Evolutionary conservation across 2,113 vertebrate genomes (phyloP).

Genomic region (Opisthocomus hoazin): DNA sequence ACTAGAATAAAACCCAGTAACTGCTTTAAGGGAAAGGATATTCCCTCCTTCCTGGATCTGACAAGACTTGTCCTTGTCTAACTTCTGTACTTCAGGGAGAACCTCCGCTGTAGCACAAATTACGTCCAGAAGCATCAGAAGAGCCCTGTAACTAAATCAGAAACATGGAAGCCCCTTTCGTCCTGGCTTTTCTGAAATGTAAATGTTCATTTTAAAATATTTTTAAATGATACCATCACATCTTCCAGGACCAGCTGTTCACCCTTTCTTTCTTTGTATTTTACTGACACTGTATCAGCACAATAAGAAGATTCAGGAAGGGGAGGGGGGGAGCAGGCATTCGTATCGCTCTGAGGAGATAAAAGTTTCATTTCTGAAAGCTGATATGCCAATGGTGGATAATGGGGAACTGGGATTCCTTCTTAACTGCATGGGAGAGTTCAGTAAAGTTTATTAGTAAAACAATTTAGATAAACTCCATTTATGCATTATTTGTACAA

Average conservation of each 20-base stretch:
- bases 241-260: neutral
- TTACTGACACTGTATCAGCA: neutral
- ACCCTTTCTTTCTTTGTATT: neutral
- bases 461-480: slow-evolving; percentile 36
- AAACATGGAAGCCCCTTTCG: neutral
- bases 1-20: neutral
- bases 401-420: slow-evolving; percentile 14
- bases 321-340: neutral
- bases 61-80: neutral
- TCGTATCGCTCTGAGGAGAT: neutral
- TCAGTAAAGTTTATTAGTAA: slow-evolving; percentile 43
- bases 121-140: neutral
- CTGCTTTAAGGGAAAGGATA: neutral
- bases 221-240: neutral
- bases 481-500: slow-evolving; percentile 48
- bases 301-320: slow-evolving; percentile 1
- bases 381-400: neutral
- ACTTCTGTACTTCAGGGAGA: neutral
- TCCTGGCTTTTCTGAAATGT: neutral
- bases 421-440: slow-evolving; percentile 24
- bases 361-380: slow-evolving; percentile 20
- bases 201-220: slow-evolving; percentile 3
- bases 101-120: neutral
- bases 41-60: neutral
- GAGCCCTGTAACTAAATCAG: neutral